Percentiles rank a stretch among this genome's conserved stretches.
Conservation (phyloP, 2,113 vertebrate species). For the Triplophysa tibetana region DNA sequence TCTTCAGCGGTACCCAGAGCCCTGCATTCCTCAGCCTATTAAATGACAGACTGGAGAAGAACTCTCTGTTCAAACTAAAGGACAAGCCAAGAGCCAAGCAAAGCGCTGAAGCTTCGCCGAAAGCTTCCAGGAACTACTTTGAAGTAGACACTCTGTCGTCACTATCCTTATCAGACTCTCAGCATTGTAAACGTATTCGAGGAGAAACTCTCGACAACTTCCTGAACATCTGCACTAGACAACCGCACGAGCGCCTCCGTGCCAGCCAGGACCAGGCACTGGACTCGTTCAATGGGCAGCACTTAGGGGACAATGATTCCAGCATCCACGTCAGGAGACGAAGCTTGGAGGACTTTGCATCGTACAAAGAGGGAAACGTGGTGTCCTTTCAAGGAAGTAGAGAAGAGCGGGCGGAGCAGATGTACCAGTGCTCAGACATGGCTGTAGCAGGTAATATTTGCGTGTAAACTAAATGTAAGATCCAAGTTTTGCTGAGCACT, state of each 20-base stretch:
- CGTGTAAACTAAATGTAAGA: neutral
- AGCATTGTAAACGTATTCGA: constrained; percentile 87
- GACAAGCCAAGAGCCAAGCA: constrained; percentile 85
- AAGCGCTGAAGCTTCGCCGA: constrained; percentile 69
- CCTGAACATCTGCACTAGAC: constrained; percentile 84
- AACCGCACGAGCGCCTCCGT: constrained; percentile 73
- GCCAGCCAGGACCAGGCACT: constrained; percentile 67
- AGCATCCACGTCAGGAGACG: constrained; percentile 80
- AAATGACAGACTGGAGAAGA: constrained; percentile 81
- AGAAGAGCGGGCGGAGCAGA: constrained; percentile 77
- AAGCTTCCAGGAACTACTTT: constrained; percentile 82
- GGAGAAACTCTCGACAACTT: constrained; percentile 82
- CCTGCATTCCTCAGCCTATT: constrained; percentile 81
- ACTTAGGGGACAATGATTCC: constrained; percentile 78
- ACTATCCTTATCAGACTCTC: constrained; percentile 85
- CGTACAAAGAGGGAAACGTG: constrained; percentile 87
- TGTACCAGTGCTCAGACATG: constrained; percentile 76
- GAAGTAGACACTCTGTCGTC: constrained; percentile 89
- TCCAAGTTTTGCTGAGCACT: neutral
- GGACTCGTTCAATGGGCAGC: constrained; percentile 84
- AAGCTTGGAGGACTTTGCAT: constrained; percentile 86
- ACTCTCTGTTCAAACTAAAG: constrained; percentile 86
- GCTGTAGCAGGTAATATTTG: constrained; percentile 79
- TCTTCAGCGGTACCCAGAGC: constrained; percentile 87
- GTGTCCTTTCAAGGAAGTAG: constrained; percentile 85